Evolutionary conservation across 1,140 invertebrate genomes (phyloP), one percentile per base, ranked within the genome.

Genomic region (Saccostrea echinata): DNA sequence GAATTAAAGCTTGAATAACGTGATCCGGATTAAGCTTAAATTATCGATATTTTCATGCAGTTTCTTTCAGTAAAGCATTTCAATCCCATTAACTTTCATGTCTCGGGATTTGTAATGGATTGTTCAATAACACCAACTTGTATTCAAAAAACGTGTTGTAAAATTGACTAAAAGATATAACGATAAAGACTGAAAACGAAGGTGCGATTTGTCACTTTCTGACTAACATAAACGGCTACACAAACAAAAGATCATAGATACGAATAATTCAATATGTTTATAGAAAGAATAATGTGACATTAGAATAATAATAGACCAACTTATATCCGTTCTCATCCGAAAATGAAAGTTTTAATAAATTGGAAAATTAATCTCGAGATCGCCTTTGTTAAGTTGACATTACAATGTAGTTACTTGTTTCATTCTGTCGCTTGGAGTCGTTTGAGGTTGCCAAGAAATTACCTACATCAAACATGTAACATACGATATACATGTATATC

Each of bases 31-130:
- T 33, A 76, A 33, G 30, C 68, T 76, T 76, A 76, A 76, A 76
- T 76, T 76, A 76, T 76, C 68, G 68, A 76, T 76, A 76, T 33
- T 76, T 76, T 76, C 27, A 76, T 76, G 13, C 68, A 76, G 27
- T 76, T 27, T 76, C 16, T 76, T 13, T 76, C 12, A 12, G 68
- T 12, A 76, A 76, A 76, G 68, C 68, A 76, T 76, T 76, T 76
- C 68, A 76, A 76, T 76, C 27, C 68, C 68, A 76, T 76, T 76
- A 76, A 76, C 68, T 33, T 76, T 30, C 27, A 30, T 30, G 30
- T 76, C 27, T 76, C n/a, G 30, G 68, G 68, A 76, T 76, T 76
- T 30, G 68, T 30, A 13, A 30, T 27, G 27, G 68, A 18, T 30
- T 76, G 11, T 76, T 76, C 24, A 76, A 35, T 76, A 27, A 76